Percentiles rank a stretch among this genome's conserved stretches.
Evolutionary conservation across 2,797 vertebrate species (phyloP).

Genomic region (Esox lucius): DNA sequence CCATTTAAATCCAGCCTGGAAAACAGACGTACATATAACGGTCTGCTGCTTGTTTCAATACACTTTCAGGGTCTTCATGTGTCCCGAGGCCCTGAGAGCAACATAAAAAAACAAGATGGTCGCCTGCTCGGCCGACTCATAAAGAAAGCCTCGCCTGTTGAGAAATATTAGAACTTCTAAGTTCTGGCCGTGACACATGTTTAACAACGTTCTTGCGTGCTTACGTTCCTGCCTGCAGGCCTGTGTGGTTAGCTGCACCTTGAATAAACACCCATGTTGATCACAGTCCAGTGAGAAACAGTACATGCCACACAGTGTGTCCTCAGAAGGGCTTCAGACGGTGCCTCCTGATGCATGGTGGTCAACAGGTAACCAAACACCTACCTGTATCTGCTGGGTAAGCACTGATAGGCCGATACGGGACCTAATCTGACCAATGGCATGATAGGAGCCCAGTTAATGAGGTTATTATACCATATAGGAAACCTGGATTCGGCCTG

Average conservation of each 20-base stretch:
- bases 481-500: constrained; percentile 39
- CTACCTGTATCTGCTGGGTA: constrained; percentile 53
- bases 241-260: neutral
- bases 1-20: constrained; percentile 26
- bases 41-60: constrained; percentile 14
- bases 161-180: neutral
- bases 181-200: neutral
- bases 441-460: constrained; percentile 42
- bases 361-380: constrained; percentile 55
- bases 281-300: neutral
- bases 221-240: neutral
- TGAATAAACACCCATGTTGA: neutral
- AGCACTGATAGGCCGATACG: constrained; percentile 42
- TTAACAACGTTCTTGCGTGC: neutral
- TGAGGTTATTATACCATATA: constrained; percentile 60
- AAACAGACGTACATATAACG: constrained; percentile 38
- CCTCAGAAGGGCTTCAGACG: constrained; percentile 58
- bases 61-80: constrained; percentile 32
- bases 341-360: constrained; percentile 35
- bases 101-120: constrained; percentile 21
- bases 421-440: constrained; percentile 49
- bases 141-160: neutral
- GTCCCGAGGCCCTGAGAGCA: constrained; percentile 18
- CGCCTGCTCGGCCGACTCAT: constrained; percentile 3
- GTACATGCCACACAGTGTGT: constrained; percentile 3